Evolutionary conservation across 2,797 vertebrate species (phyloP), one percentile per base, ranked within the genome.

Genomic region (Podarcis siculus): DNA sequence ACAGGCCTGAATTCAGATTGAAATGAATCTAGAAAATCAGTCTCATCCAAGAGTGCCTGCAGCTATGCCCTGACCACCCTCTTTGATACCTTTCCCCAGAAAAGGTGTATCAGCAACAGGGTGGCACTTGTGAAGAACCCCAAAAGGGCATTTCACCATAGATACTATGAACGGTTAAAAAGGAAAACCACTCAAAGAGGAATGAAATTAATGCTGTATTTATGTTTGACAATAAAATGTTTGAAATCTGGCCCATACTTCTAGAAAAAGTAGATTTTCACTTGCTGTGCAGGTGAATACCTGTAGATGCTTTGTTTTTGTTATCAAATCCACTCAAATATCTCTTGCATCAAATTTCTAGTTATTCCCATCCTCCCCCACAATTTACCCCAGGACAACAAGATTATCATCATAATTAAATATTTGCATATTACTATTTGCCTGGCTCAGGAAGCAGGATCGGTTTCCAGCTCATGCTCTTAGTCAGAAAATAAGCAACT

Each of bases 341-440:
- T 69, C 5, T 78, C 2, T 83, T 88, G 39, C 64, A 83, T 83
- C 42, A 83, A 23, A 37, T 66, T 2, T 42, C 45, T 83, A 61
- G 7, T 77, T 30, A 69, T 83, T 78, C 19, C 61, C 66, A 78
- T 58, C 42, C 32, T 83, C 25, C 45, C 27, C 6, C 64, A 87
- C 72, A 83, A 15, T 82, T 71, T 83, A 17, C 73, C 61, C 67
- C 49, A 73, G 35, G 86, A 32, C 12, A n/a, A 73, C 23, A 42
- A 87, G 75, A 78, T 83, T 78, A 79, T 39, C 10, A 83, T 87
- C 64, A 83, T 83, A 83, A 78, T 79, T 69, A 83, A 79, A 69
- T 32, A 58, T n/a, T 2, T 81, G 42, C 39, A 66, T 35, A 32
- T 82, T 66, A 69, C 17, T 69, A 69, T n/a, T 69, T 37, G n/a